These are phyloP conservation scores for Carassius carassius DNA, from an alignment of 2,113 vertebrate genomes.

Conservation along the genomic window DNA sequence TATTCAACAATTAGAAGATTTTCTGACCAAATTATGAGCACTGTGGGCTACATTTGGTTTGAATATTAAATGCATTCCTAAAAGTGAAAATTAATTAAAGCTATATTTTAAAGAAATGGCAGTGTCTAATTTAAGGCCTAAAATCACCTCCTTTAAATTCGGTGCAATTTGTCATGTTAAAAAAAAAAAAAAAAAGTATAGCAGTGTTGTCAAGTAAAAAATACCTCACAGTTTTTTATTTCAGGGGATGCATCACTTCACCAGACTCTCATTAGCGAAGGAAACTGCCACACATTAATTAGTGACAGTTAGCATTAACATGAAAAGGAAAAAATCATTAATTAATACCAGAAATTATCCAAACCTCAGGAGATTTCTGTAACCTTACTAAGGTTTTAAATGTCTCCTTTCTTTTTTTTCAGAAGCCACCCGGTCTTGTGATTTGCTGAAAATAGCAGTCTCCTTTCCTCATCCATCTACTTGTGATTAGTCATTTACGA, in stretches of 20 bases:
- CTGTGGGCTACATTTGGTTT: conserved; percentile 26
- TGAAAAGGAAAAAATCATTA: conserved; percentile 49
- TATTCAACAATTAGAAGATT: conserved; percentile 26
- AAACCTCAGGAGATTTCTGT: conserved; percentile 43
- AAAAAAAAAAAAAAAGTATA: background rate
- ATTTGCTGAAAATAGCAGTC: conserved; percentile 33
- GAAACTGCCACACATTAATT: conserved; percentile 55
- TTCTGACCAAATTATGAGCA: conserved; percentile 35
- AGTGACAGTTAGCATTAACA: conserved; percentile 56
- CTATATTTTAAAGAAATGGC: conserved; percentile 34
- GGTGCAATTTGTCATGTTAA: conserved; percentile 19
- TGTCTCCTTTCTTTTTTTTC: conserved; percentile 37
- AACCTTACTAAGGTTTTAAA: conserved; percentile 47
- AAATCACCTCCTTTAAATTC: conserved; percentile 21
- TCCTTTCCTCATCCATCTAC: conserved; percentile 25
- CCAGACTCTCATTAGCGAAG: conserved; percentile 52
- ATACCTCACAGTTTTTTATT: background rate
- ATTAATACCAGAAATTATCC: conserved; percentile 53
- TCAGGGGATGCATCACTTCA: conserved; percentile 44
- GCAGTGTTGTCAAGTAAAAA: conserved; percentile 36
- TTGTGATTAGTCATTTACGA: conserved; percentile 39
- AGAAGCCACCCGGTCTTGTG: conserved; percentile 32
- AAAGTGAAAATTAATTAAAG: conserved; percentile 46
- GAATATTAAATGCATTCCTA: conserved; percentile 38
- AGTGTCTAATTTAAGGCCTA: conserved; percentile 20